Base-by-base conservation (phyloP, 2,797 vertebrate genomes). In the Tarsius wallacei region DNA sequence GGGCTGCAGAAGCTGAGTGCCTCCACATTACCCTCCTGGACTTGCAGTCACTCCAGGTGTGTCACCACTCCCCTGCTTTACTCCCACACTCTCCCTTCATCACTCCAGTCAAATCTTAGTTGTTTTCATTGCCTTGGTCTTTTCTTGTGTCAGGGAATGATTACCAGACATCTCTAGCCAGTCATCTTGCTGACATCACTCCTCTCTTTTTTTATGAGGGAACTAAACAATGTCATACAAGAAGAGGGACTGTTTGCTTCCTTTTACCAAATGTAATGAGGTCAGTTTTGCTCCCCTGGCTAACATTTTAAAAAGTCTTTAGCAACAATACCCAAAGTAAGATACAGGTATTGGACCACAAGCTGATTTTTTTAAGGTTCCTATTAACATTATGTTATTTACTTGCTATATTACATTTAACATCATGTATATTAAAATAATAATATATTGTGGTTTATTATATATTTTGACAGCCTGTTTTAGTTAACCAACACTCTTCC, bases 251-350 rank as follows among this genome's bases (percentile, higher is more conserved):
- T 17, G 2, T 87, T 85, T 70, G 49, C 76, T 94, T 87, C 76
- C 42, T 95, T 96, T 97, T 66, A 95, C 24, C 64, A 96, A 92
- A 71, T 53, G 6, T 89, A 83, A 91, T 89, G 31, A 73, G 80
- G 33, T 94, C 10, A 33, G 36, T 76, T 90, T 76, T 82, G 26
- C 36, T 93, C 15, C 26, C 19, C 19, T 63, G 26, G 15, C 42
- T 92, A 92, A 82, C 26, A 64, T 76, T 93, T 93, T 93, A 26
- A 91, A 93, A 73, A 80, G 47, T 82, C 76, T 93, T 71, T 70
- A 82, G 28, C 68, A 89, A 33, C 86, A 96, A 96, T 93, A 83
- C 24, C 53, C 51, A 26, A 94, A 91, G 33, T 55, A 78, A 93
- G 26, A 63, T 94, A 88, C 12, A 94, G 21, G 13, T 91, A 51